A percentile compares a stretch with the other conserved stretches of the same genome.
These are phyloP conservation scores for Seira sanloemensis DNA, from an alignment of 2,888 invertebrate genomes.

Conservation along the genomic window DNA sequence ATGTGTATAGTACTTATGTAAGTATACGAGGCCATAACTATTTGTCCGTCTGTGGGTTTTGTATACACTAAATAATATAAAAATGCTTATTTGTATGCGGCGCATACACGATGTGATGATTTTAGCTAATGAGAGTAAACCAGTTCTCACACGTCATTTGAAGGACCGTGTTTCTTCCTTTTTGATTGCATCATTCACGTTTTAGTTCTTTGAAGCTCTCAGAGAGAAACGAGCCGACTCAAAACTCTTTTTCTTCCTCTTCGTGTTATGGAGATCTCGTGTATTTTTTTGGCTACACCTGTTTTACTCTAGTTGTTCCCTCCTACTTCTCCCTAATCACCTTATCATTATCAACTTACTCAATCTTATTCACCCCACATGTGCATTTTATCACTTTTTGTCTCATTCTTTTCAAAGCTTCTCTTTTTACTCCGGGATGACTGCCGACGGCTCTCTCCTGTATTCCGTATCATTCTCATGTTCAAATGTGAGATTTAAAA, in stretches of 20 bases:
- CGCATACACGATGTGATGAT: constrained; percentile 45
- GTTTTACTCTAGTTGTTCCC: constrained; percentile 56
- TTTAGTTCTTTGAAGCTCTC: neutral
- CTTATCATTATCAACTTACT: constrained; percentile 61
- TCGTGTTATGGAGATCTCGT: constrained; percentile 51
- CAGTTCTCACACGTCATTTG: constrained; percentile 69
- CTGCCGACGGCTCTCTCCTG: neutral
- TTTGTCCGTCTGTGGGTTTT: neutral
- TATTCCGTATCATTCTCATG: too few relatives aligned
- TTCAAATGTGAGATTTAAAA: neutral
- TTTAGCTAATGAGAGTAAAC: constrained; percentile 71
- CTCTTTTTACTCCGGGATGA: neutral
- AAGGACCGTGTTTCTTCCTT: constrained; percentile 52
- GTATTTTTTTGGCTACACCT: constrained; percentile 58
- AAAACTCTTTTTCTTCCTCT: too few relatives aligned
- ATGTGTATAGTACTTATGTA: neutral
- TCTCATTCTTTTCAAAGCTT: neutral
- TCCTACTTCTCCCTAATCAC: constrained; percentile 61
- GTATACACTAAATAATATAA: too few relatives aligned
- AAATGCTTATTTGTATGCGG: neutral
- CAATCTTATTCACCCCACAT: constrained; percentile 61
- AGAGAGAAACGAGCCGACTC: constrained; percentile 46
- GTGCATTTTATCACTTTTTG: constrained; percentile 62
- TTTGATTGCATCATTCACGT: constrained; percentile 58
- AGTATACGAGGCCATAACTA: neutral